Base-by-base conservation (phyloP, 2,113 vertebrate species). In the Mirza zaza region DNA sequence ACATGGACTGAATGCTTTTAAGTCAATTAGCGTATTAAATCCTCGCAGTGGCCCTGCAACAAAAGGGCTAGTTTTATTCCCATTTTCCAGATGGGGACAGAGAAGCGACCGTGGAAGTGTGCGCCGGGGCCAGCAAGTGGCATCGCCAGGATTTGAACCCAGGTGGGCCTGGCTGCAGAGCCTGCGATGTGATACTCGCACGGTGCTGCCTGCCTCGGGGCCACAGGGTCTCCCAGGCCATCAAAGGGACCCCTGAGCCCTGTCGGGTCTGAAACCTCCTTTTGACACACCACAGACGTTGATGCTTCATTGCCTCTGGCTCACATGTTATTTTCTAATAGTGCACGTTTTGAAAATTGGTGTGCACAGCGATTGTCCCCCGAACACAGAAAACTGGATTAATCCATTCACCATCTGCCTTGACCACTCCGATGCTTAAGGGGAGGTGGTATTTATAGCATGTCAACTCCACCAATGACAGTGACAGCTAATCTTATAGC, bases 61-160 rank as follows among this genome's bases (percentile, higher is more conserved):
- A 70, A 27, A 90, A 29, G 48, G 0, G n/a, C 77, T 63, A 6
- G 17, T 18, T 1, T 93, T 7, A 42, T 45, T 82, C 48, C 52
- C 12, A 10, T 86, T 89, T 89, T 55, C 50, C 83, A 48, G 50
- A 48, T n/a, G 73, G 42, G 59, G 50, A 48, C 73, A 59, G 52
- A 34, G n/a, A 50, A 50, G 9, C 8, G 65, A 42, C 48, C 20
- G 0, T 0, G n/a, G 27, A 25, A 10, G 45, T 42, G 25, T 8
- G 0, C 27, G 8, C 14, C 12, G 21, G 15, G 34, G 21, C 0
- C 3, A 11, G 81, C 1, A 25, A 57, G 76, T 2, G n/a, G 63
- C 6, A 23, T 34, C 0, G 0, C 14, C 6, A 32, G 55, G 14
- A 34, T 45, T 14, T 5, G 21, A 83, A 71, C 63, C 45, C 27